Percentiles rank a stretch among this genome's conserved stretches.
These are phyloP conservation scores for Lagodon rhomboides DNA, from an alignment of 2,797 vertebrate genomes.

Conservation along the genomic window DNA sequence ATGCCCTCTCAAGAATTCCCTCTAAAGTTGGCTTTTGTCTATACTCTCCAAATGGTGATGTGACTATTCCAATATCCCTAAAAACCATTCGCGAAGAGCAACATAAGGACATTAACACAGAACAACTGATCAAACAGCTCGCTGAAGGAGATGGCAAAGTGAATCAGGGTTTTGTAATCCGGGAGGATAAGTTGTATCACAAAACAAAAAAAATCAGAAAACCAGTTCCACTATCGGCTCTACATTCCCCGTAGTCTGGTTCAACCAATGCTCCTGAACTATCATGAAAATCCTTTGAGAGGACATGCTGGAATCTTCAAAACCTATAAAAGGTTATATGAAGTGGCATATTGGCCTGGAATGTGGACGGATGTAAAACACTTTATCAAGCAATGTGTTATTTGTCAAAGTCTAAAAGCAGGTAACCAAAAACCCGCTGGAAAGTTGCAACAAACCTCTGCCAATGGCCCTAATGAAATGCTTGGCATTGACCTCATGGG, in stretches of 20 bases:
- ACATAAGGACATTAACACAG: not conserved
- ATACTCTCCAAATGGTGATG: not conserved
- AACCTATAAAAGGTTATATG: not conserved
- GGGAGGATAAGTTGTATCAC: conserved; percentile 9
- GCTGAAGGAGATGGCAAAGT: not conserved
- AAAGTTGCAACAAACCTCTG: not conserved
- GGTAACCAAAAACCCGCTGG: not conserved
- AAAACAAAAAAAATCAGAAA: not conserved
- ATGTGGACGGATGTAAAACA: not conserved
- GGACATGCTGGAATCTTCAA: conserved; percentile 4
- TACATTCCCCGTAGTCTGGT: not conserved
- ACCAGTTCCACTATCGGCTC: not conserved
- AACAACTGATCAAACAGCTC: not conserved
- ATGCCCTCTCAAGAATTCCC: conserved; percentile 12
- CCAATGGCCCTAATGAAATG: not conserved
- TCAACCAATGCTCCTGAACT: not conserved
- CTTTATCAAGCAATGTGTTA: not conserved
- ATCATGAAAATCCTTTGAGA: conserved; percentile 4
- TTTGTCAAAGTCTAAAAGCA: not conserved
- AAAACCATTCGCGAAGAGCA: conserved; percentile 11
- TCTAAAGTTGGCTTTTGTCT: not conserved
- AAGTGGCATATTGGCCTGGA: conserved; percentile 4
- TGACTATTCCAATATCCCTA: not conserved
- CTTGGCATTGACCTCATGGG: not conserved
- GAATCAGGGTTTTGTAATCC: not conserved